Base-by-base conservation (phyloP, 1,140 invertebrate species). In the Muscidifurax raptorellus region DNA sequence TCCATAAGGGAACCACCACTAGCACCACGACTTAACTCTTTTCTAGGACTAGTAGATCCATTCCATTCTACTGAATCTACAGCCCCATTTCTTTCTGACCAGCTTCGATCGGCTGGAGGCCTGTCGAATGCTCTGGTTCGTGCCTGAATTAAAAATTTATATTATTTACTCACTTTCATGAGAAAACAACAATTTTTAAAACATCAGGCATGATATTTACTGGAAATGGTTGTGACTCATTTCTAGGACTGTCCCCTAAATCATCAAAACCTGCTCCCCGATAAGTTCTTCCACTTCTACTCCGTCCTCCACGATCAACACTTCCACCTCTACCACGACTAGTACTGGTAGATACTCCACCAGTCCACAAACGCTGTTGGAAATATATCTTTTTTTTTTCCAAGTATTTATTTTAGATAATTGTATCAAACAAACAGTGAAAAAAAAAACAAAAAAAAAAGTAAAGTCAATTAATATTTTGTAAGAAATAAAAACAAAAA, bases 21-120 rank as follows among this genome's bases (percentile, higher is more conserved):
- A 84, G 89, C 89, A 18, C 93, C 93, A 44, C 94, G 91, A 88
- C 89, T 91, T 10, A 92, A 93, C 76, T 95, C 96, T 87, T 95
- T 95, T 72, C 95, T 91, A 3, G 95, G 95, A 93, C 94, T 95
- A 22, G 93, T 94, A 0, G 94, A 94, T 2, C 92, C 94, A 82
- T 94, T 95, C 95, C 95, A 95, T 77, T 95, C 94, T 4, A 92
- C 90, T 77, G 92, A 80, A 89, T 94, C 91, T n/a, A 94, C 92
- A n/a, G 91, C 94, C 1, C 95, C 95, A 89, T 96, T 96, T 82
- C 95, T 89, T 87, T 96, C 95, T 67, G 91, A 92, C 95, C 95
- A 96, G 30, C 92, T 91, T 5, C 94, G 91, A 86, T 94, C 93
- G 67, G 87, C 92, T 88, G 92, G 92, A 86, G 91, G 92, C 87